These are phyloP conservation scores for Tetramorium alpestre DNA, from an alignment of 1,140 invertebrate genomes.

Conservation along the genomic window DNA sequence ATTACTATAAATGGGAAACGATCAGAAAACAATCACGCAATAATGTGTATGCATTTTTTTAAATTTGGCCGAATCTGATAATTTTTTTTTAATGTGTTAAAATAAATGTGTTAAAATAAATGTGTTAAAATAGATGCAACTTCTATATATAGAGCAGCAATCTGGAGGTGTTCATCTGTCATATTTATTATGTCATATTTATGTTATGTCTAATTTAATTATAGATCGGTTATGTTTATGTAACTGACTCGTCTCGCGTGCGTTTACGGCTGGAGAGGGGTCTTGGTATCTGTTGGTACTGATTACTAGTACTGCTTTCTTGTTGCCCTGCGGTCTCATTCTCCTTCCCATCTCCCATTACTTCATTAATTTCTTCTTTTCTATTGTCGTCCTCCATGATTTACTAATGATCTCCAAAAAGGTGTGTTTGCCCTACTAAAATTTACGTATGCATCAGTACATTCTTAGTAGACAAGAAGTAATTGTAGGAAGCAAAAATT, in stretches of 20 bases:
- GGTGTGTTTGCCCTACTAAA: neutral
- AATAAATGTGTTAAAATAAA: no score
- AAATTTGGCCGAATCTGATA: neutral
- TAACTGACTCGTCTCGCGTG: conserved; percentile 38
- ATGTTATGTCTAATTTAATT: neutral
- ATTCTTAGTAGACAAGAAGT: conserved; percentile 46
- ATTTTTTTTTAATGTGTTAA: neutral
- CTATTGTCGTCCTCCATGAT: conserved; percentile 55
- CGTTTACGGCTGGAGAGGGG: conserved; percentile 10
- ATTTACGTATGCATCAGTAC: neutral
- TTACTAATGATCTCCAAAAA: conserved; percentile 26
- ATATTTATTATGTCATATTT: no score
- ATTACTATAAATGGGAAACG: neutral
- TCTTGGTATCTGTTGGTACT: neutral
- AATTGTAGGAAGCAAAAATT: conserved; percentile 42
- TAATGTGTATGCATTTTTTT: neutral
- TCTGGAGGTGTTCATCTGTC: neutral
- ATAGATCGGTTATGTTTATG: neutral
- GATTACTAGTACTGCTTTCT: conserved; percentile 16
- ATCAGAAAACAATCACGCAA: neutral
- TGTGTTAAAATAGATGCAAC: neutral
- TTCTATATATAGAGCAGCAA: neutral
- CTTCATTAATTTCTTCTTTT: conserved; percentile 17
- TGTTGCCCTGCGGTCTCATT: neutral
- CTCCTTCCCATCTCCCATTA: neutral